phyloP scores from a whole-genome alignment of 2,113 vertebrate species.

The Atrichornis clamosus region DNA sequence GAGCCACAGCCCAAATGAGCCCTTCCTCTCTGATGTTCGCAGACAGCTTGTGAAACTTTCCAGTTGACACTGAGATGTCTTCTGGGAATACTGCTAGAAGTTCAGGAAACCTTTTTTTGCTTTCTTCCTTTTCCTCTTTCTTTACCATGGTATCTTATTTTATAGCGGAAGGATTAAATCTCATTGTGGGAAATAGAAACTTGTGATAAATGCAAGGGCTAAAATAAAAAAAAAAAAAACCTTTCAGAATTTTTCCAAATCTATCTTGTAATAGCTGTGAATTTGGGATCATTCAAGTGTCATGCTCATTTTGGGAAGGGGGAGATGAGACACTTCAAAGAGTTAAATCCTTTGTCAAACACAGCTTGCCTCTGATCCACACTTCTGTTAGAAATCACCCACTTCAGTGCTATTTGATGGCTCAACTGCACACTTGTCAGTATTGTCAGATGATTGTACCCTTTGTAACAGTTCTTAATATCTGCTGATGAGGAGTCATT shows the following conservation, averaged over 20 bases:
- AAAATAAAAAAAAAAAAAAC: neutral
- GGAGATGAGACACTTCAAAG: neutral
- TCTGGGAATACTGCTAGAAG: neutral
- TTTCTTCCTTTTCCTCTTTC: neutral
- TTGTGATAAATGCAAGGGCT: neutral
- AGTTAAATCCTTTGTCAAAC: neutral
- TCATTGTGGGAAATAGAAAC: neutral
- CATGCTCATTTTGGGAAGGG: neutral
- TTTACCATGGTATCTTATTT: neutral
- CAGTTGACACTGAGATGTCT: conserved; percentile 24
- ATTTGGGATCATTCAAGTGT: neutral
- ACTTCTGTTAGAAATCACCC: neutral
- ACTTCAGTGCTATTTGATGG: neutral
- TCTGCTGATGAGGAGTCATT: neutral
- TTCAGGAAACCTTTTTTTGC: neutral
- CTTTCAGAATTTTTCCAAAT: neutral
- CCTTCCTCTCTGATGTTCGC: neutral
- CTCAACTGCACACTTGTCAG: neutral
- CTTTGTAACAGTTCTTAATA: neutral
- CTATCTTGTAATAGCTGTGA: neutral
- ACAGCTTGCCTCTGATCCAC: neutral
- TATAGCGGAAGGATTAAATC: neutral
- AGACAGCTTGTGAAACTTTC: conserved; percentile 39
- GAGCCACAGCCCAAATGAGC: neutral
- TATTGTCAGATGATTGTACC: neutral